Conservation (phyloP, 2,888 invertebrate genomes). For the Silvanus unidentatus region DNA sequence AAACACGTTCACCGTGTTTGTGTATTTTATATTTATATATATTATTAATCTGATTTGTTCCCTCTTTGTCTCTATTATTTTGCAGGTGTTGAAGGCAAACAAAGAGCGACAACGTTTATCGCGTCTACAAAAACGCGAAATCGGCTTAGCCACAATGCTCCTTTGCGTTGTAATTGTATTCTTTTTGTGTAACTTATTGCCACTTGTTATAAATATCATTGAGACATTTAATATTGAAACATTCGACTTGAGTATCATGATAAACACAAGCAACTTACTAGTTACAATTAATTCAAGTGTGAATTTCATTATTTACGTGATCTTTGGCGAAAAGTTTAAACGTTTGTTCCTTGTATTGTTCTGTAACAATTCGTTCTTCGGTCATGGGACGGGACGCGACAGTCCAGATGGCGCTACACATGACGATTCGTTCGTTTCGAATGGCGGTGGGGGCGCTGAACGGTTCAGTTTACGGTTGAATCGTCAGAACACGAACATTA, state of each 20-base stretch:
- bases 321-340: conserved; percentile 95
- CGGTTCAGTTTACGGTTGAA: conserved; percentile 62
- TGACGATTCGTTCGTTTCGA: conserved; percentile 78
- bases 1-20: too few species aligned
- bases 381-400: conserved; percentile 52
- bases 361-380: conserved; percentile 41
- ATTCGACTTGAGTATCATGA: conserved; percentile 57
- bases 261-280: conserved; percentile 81
- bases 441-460: conserved; percentile 52
- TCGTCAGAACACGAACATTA: conserved; percentile 48
- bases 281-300: conserved; percentile 96
- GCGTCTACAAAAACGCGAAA: conserved; percentile 84
- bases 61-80: conserved; percentile 21
- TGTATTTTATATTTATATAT: too few species aligned
- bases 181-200: conserved; percentile 85
- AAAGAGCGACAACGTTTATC: conserved; percentile 84
- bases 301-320: conserved; percentile 96
- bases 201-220: conserved; percentile 78
- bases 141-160: conserved; percentile 91
- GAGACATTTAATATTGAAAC: conserved; percentile 62
- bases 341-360: conserved; percentile 58
- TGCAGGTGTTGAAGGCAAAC: conserved; percentile 79
- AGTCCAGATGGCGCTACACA: conserved; percentile 68
- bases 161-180: conserved; percentile 92
- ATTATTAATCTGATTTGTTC: too few species aligned